A percentile compares a stretch with the other conserved stretches of the same genome.
Evolutionary conservation across 2,113 vertebrate species (phyloP).

Genomic region (Nymphicus hollandicus): DNA sequence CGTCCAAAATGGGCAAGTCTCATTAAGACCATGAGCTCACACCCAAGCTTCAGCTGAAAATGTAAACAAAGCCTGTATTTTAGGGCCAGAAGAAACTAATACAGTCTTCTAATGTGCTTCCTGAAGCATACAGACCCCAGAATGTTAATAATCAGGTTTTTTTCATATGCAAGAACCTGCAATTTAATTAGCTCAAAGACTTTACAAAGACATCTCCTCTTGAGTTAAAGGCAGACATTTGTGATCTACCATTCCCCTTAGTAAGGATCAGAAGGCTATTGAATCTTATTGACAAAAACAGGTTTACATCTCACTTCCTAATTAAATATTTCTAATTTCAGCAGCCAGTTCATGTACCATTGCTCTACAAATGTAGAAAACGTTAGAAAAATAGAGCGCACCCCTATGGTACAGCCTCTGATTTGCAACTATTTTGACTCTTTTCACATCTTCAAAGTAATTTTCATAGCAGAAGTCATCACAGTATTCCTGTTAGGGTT

Average conservation of each 20-base stretch:
- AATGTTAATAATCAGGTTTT: not conserved
- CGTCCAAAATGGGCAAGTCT: not conserved
- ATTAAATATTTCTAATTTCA: not conserved
- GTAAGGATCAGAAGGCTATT: not conserved
- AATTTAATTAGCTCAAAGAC: conserved; percentile 1
- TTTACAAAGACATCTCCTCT: not conserved
- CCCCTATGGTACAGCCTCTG: not conserved
- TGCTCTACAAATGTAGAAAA: not conserved
- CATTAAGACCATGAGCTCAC: not conserved
- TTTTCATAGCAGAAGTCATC: not conserved
- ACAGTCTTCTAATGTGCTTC: not conserved
- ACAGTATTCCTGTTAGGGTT: not conserved
- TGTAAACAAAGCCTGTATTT: not conserved
- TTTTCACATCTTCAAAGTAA: not conserved
- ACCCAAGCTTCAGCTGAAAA: not conserved
- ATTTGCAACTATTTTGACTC: not conserved
- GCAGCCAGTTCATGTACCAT: not conserved
- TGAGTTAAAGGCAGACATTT: not conserved
- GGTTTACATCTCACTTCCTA: not conserved
- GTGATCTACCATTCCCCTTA: not conserved
- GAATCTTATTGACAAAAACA: not conserved
- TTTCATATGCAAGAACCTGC: not conserved
- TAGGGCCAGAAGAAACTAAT: not conserved
- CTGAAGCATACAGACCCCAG: not conserved
- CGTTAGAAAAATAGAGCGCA: not conserved